These are phyloP conservation scores for Apis mellifera DNA, from an alignment of 1,140 invertebrate species.

Conservation along the genomic window Amel_HAv3.1 CM009941.2:9828501-9829000, in stretches of 20 bases:
- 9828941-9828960: conserved; percentile 88
- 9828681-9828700: conserved; percentile 53
- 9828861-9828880: conserved; percentile 32
- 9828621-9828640: conserved; percentile 76
- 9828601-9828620: conserved; percentile 60
- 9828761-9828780: background rate
- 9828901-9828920: conserved; percentile 88
- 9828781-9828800: conserved; percentile 15
- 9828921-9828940: conserved; percentile 91
- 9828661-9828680: conserved; percentile 68
- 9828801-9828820: background rate
- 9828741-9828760: conserved; percentile 8
- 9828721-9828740: background rate
- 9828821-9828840: background rate
- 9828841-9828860: background rate
- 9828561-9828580: background rate
- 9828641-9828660: conserved; percentile 73
- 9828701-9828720: conserved; percentile 16
- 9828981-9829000: conserved; percentile 83
- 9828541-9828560: background rate
- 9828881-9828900: conserved; percentile 81
- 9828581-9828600: conserved; percentile 34
- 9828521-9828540: background rate
- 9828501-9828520: background rate
- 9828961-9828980: conserved; percentile 86